Evolutionary conservation across 1,140 invertebrate species (phyloP), one percentile per base, ranked within the genome.

Genomic region (Ostrea edulis): DNA sequence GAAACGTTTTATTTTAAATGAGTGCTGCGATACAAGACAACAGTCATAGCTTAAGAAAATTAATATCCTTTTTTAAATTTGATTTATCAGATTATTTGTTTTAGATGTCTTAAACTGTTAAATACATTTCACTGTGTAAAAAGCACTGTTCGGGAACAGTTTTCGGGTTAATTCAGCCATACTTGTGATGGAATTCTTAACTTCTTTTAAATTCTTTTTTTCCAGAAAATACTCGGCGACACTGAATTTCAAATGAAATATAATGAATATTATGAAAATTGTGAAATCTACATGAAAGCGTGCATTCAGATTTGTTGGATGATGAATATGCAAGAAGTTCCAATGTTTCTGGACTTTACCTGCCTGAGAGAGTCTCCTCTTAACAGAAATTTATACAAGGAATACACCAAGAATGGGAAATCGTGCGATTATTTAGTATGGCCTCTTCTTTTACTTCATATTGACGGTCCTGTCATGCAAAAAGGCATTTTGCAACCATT

Each of bases 311-410:
- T 58, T 25, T 85, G 83, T 25, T 85, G 83, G 83, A 17, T 58
- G 29, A 85, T 85, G 83, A 85, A 44, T n/a, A 62, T 85, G 25
- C 52, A 85, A 20, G 83, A 85, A 11, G 29, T 44, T 12, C 83
- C 83, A 8, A 62, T 85, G 51, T 35, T 22, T 22, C 25, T 85
- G 20, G 22, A 58, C 9, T 85, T 85, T 35, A 35, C 44, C 14
- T 53, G n/a, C 44, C 51, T 53, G 20, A 51, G n/a, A 20, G 83
- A 51, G 11, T 20, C 12, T 62, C 44, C 44, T 25, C 35, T 85
- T 17, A 62, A 62, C 3, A 85, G 5, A 35, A 14, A 62, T 29
- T n/a, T 29, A 8, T 85, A 58, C 83, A 55, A 55, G 12, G 53
- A 85, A 20, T 85, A 58, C 83, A 85, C 83, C 7, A 85, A 85